Evolutionary conservation across 2,113 vertebrate species (phyloP).

Genomic region (Paramormyrops kingsleyae): DNA sequence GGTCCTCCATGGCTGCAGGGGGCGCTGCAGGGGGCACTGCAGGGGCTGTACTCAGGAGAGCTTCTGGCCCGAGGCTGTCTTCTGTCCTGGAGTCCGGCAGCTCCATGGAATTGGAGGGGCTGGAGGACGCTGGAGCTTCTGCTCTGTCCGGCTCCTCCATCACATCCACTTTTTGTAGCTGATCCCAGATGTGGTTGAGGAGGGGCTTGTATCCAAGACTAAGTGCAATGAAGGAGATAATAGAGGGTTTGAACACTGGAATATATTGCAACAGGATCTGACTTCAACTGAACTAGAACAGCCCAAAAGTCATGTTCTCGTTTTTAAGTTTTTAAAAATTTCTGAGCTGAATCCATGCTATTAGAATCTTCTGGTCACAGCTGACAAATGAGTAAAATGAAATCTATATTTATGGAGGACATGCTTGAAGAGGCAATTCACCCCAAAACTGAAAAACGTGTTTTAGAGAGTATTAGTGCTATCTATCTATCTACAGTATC

Average conservation of each 20-base stretch:
- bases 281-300: not conserved
- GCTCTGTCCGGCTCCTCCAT: conserved; percentile 71
- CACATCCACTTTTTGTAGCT: conserved; percentile 78
- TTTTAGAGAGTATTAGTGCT: no score
- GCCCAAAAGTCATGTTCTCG: no score
- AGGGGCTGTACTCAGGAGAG: conserved; percentile 59
- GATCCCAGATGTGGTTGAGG: conserved; percentile 82
- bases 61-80: conserved; percentile 60
- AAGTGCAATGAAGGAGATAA: conserved; percentile 6
- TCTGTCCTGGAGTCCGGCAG: conserved; percentile 62
- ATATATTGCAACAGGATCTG: not conserved
- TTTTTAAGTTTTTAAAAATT: not conserved
- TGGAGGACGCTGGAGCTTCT: conserved; percentile 76
- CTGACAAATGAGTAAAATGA: not conserved
- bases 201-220: conserved; percentile 96
- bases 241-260: not conserved
- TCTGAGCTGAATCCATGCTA: not conserved
- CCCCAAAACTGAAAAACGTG: no score
- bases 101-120: conserved; percentile 64
- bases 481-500: no score
- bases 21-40: conserved; percentile 58
- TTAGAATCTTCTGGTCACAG: not conserved
- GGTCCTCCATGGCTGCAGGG: conserved; percentile 59
- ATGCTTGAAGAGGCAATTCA: no score
- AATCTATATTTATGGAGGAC: not conserved